Evolutionary conservation across 1,140 invertebrate species (phyloP).

Genomic region (Scaptodrosophila lebanonensis): DNA sequence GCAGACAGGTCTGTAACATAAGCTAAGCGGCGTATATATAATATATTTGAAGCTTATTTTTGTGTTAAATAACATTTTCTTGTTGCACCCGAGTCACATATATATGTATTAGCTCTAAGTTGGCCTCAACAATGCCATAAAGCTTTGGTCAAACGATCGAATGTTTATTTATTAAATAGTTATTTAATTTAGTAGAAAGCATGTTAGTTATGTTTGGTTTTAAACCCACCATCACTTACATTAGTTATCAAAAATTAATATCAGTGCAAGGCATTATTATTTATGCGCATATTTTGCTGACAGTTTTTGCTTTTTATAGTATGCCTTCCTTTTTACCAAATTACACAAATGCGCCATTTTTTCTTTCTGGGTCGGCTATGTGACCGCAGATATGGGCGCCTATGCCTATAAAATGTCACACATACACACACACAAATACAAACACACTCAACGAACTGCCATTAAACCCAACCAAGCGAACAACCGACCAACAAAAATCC

Average conservation of each 20-base stretch:
- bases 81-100: too few species aligned
- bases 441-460: constrained; percentile 6
- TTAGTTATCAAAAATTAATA: background rate
- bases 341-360: constrained; percentile 68
- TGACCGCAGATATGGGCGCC: constrained; percentile 28
- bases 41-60: background rate
- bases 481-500: too few species aligned
- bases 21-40: background rate
- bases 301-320: constrained; percentile 59
- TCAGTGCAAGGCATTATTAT: constrained; percentile 22
- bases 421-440: constrained; percentile 5
- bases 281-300: constrained; percentile 25
- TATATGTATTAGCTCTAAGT: too few species aligned
- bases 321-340: constrained; percentile 67
- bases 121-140: too few species aligned
- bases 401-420: constrained; percentile 41
- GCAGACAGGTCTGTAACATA: too few species aligned
- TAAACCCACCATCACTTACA: background rate
- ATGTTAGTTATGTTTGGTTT: too few species aligned
- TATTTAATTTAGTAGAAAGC: too few species aligned
- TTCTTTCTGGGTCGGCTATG: constrained; percentile 21
- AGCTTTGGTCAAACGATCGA: too few species aligned
- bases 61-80: too few species aligned
- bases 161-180: too few species aligned
- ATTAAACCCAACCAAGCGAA: too few species aligned